phyloP scores from a whole-genome alignment of 2,888 invertebrate genomes.

The Lasiommata megera region DNA sequence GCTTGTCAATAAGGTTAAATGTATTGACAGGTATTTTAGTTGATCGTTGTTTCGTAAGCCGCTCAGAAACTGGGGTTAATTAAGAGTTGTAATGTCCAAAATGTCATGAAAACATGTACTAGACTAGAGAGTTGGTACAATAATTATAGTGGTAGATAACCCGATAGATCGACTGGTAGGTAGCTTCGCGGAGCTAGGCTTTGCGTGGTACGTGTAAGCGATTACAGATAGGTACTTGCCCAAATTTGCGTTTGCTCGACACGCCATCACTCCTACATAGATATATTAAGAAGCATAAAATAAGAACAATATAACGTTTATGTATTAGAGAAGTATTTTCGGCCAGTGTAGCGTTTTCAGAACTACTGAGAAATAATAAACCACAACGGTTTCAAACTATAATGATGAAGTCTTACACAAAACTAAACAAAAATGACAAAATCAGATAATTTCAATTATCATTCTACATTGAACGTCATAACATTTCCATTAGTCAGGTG shows the following conservation, averaged over 20 bases:
- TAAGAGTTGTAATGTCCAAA: constrained; percentile 9
- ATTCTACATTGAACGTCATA: too few species aligned
- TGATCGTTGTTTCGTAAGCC: neutral
- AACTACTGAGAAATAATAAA: constrained; percentile 22
- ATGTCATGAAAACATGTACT: constrained; percentile 72
- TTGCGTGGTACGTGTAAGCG: constrained; percentile 80
- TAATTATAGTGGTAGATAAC: constrained; percentile 56
- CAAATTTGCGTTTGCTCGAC: constrained; percentile 65
- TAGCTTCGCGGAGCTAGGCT: constrained; percentile 77
- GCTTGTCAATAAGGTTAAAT: neutral
- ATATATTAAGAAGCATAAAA: constrained; percentile 25
- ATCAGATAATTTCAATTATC: too few species aligned
- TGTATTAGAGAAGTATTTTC: constrained; percentile 15
- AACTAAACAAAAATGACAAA: too few species aligned
- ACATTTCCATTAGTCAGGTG: too few species aligned
- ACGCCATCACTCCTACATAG: constrained; percentile 37
- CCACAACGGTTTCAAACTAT: constrained; percentile 2
- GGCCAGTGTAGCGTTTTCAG: constrained; percentile 19
- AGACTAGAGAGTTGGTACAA: constrained; percentile 41
- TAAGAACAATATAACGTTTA: constrained; percentile 21
- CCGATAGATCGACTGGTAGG: constrained; percentile 65
- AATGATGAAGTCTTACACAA: neutral
- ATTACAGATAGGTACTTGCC: constrained; percentile 77
- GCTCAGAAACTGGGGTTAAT: neutral
- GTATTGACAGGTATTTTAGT: neutral